Conservation (phyloP, 2,797 vertebrate species). For the Micrastur ruficollis region DNA sequence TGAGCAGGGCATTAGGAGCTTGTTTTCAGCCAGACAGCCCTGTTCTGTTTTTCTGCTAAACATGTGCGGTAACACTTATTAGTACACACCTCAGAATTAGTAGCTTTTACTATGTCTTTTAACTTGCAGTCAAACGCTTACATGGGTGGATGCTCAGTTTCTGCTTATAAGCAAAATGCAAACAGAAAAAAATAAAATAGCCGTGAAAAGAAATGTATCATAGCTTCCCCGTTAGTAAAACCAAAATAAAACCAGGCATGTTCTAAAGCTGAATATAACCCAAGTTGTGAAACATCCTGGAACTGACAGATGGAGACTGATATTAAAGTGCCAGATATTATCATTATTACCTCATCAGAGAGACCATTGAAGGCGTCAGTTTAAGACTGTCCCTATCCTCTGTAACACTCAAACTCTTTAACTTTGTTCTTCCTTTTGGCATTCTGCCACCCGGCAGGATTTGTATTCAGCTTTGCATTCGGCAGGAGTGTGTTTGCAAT, state of each 20-base stretch:
- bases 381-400: constrained; percentile 1
- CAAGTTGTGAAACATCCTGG: constrained; percentile 13
- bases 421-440: constrained; percentile 31
- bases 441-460: background rate
- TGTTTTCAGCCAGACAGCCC: background rate
- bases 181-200: background rate
- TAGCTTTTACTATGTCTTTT: background rate
- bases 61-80: background rate
- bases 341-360: constrained; percentile 25
- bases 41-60: background rate
- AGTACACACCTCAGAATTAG: background rate
- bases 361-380: background rate
- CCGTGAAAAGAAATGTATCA: background rate
- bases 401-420: background rate
- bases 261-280: constrained; percentile 30
- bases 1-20: background rate
- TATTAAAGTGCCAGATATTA: constrained; percentile 34
- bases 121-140: background rate
- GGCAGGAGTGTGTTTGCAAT: background rate
- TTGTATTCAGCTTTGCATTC: background rate
- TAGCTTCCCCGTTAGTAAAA: background rate
- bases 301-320: constrained; percentile 31
- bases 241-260: background rate
- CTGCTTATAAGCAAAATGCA: background rate
- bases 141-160: background rate